Conservation (phyloP, 2,888 invertebrate species). For the Matsumyia berberina region DNA sequence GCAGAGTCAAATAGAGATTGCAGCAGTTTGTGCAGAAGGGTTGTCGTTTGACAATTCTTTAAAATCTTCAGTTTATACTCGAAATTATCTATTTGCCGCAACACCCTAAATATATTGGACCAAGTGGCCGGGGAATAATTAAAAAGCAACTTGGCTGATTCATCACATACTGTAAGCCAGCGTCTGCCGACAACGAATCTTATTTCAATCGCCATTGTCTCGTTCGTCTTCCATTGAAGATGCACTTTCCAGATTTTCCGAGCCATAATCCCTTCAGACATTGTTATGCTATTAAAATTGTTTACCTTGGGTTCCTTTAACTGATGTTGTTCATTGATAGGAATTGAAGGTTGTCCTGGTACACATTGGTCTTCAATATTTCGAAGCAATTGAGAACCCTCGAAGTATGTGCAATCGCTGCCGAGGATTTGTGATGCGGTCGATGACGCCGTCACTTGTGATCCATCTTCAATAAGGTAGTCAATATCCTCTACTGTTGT, state of each 20-base stretch:
- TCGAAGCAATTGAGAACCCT: conserved; percentile 54
- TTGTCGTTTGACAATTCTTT: conserved; percentile 20
- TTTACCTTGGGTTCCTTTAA: conserved; percentile 51
- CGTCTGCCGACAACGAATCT: conserved; percentile 17
- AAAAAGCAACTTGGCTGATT: conserved; percentile 54
- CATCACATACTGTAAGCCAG: conserved; percentile 28
- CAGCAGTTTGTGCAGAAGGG: conserved; percentile 50
- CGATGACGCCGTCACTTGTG: conserved; percentile 19
- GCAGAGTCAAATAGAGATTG: conserved; percentile 33
- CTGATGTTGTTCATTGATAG: background rate
- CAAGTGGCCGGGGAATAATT: conserved; percentile 47
- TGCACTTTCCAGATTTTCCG: conserved; percentile 68
- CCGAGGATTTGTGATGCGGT: conserved; percentile 70
- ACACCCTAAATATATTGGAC: conserved; percentile 43
- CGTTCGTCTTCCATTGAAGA: conserved; percentile 49
- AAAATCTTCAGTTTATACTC: conserved; percentile 40
- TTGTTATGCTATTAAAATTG: conserved; percentile 21
- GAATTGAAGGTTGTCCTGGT: background rate
- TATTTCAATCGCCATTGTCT: conserved; percentile 42
- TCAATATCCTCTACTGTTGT: conserved; percentile 36
- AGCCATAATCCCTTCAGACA: conserved; percentile 73
- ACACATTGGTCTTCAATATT: conserved; percentile 29
- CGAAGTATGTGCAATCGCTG: conserved; percentile 65
- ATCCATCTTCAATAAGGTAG: conserved; percentile 30
- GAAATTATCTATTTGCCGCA: conserved; percentile 60